Percentiles rank a stretch among this genome's conserved stretches.
phyloP scores from a whole-genome alignment of 2,797 vertebrate genomes.

The Chanos chanos region DNA sequence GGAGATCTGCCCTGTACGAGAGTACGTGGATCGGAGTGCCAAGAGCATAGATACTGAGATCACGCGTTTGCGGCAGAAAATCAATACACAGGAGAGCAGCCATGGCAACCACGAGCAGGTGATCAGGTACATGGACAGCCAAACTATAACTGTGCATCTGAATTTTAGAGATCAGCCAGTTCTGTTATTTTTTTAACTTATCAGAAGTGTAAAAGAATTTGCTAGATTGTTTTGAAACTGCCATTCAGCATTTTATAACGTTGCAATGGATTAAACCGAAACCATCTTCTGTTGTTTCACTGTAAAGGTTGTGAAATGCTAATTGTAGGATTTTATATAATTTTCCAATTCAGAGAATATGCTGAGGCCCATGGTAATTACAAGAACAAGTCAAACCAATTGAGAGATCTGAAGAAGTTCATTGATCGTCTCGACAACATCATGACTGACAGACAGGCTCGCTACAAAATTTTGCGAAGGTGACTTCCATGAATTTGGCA shows the following conservation, averaged over 20 bases:
- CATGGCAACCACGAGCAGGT: constrained; percentile 63
- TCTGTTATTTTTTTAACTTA: too few relatives aligned
- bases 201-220: too few relatives aligned
- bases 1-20: constrained; percentile 58
- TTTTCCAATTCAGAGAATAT: constrained; percentile 63
- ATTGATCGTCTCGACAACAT: constrained; percentile 63
- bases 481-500: constrained; percentile 23
- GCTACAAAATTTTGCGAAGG: constrained; percentile 63
- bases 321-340: too few relatives aligned
- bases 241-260: too few relatives aligned
- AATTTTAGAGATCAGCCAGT: too few relatives aligned
- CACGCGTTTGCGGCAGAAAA: constrained; percentile 55
- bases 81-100: constrained; percentile 57
- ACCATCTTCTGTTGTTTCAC: too few relatives aligned
- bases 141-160: too few relatives aligned
- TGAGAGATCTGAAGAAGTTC: constrained; percentile 62
- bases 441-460: constrained; percentile 64
- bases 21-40: constrained; percentile 46
- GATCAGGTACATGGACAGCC: constrained; percentile 49
- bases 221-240: too few relatives aligned
- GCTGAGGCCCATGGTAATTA: constrained; percentile 59
- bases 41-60: constrained; percentile 61
- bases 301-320: too few relatives aligned
- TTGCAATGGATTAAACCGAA: too few relatives aligned
- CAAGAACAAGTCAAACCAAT: constrained; percentile 63